These are phyloP conservation scores for Troides aeacus DNA, from an alignment of 2,888 invertebrate species.

Conservation along the genomic window DNA sequence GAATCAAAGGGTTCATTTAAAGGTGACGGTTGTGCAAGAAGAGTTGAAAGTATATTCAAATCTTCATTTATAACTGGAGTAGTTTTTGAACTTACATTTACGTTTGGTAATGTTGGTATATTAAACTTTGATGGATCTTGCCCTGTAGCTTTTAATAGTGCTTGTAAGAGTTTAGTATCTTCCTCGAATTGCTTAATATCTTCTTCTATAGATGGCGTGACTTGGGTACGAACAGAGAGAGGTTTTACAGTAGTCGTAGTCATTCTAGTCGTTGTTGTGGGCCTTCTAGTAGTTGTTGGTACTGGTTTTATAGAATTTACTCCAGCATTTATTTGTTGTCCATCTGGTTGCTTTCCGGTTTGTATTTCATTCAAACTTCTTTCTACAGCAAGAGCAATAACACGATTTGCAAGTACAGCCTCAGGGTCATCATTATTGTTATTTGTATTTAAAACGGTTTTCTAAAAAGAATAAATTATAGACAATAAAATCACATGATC, in stretches of 20 bases:
- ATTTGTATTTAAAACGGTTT: conserved; percentile 67
- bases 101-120: conserved; percentile 60
- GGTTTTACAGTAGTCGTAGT: conserved; percentile 41
- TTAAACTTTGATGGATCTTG: conserved; percentile 73
- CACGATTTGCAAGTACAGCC: conserved; percentile 74
- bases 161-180: conserved; percentile 72
- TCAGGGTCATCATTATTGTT: conserved; percentile 66
- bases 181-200: conserved; percentile 75
- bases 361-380: conserved; percentile 72
- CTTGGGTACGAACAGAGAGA: conserved; percentile 43
- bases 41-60: conserved; percentile 59
- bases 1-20: conserved; percentile 62
- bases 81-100: conserved; percentile 53
- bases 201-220: conserved; percentile 64
- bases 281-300: conserved; percentile 49
- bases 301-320: conserved; percentile 40
- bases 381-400: conserved; percentile 78
- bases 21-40: conserved; percentile 63
- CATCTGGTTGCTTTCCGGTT: conserved; percentile 44
- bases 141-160: conserved; percentile 69
- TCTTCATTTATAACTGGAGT: conserved; percentile 49
- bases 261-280: conserved; percentile 42
- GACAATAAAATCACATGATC: too few relatives aligned
- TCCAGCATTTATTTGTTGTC: conserved; percentile 40
- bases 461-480: conserved; percentile 50